Percentiles rank a stretch among this genome's conserved stretches.
Evolutionary conservation across 2,888 invertebrate genomes (phyloP).

Genomic region (Pecten maximus): DNA sequence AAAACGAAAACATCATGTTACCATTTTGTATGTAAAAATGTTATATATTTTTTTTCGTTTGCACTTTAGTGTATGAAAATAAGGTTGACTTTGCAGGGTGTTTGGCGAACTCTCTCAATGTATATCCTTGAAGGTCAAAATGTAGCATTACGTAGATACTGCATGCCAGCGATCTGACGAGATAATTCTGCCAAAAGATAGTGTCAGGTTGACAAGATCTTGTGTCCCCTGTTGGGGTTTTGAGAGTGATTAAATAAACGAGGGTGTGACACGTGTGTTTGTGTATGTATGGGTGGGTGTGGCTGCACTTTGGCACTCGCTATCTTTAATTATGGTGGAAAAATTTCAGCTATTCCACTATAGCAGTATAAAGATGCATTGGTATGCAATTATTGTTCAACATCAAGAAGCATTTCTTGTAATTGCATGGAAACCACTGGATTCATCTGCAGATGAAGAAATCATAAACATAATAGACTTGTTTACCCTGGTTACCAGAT

Average conservation of each 20-base stretch:
- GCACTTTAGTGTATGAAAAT: not conserved
- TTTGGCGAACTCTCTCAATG: not conserved
- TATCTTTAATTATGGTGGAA: not conserved
- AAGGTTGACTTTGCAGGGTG: not conserved
- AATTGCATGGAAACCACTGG: too few species aligned
- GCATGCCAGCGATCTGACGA: too few species aligned
- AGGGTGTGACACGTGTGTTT: not conserved
- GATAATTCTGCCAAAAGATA: not conserved
- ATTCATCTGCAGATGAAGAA: too few species aligned
- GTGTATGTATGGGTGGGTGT: not conserved
- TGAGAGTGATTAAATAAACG: too few species aligned
- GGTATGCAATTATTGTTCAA: too few species aligned
- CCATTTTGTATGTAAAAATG: not conserved
- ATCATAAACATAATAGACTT: too few species aligned
- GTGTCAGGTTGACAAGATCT: not conserved
- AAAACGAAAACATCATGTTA: not conserved
- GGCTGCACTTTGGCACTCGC: not conserved
- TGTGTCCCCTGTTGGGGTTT: not conserved
- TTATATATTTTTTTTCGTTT: not conserved
- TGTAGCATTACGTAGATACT: not conserved
- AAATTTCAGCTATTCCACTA: not conserved
- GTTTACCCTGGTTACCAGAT: too few species aligned
- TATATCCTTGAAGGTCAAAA: not conserved
- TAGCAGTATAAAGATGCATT: not conserved
- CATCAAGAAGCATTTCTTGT: too few species aligned